Base-by-base conservation (phyloP, 1,140 invertebrate species). In the Cyclina sinensis region DNA sequence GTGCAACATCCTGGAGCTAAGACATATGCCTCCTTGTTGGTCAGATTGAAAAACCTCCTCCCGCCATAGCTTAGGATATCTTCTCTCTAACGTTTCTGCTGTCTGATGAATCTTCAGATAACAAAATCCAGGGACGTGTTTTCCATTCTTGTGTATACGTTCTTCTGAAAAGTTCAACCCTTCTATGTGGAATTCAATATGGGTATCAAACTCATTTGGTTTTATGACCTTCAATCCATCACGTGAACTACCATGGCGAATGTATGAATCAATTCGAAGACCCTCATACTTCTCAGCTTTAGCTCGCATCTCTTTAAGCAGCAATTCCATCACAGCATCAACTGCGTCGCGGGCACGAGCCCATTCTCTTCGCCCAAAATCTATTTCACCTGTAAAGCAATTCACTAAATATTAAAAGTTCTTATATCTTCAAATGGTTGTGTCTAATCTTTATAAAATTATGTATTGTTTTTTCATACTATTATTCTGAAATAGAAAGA, bases 221-320 rank as follows among this genome's bases (percentile, higher is more conserved):
- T 70, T 54, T 14, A 88, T 59, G 30, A 88, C 86, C 46, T 88
- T 88, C 62, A 88, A 54, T 2, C 86, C 86, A 54, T 88, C 79
- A 57, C 86, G n/a, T 30, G 86, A 73, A 46, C 86, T 88, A 11
- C 86, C 86, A 27, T 86, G 84, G 39, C 70, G 46, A 32, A 86
- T 54, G 68, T 57, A 86, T 43, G 46, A 59, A 57, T 86, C 73
- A 24, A 86, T 78, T 43, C 51, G 32, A 27, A 86, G 73, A 30
- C 51, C 30, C 35, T 86, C 57, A 37, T 62, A 86, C 0, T 74
- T 48, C 12, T 59, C 32, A 11, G 84, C 70, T 46, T 54, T 37
- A 1, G 21, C 51, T 30, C 37, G 73, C 57, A 86, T 27, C 16
- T 86, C 84, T 21, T 30, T 57, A 9, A 62, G n/a, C 27, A 86